Evolutionary conservation across 2,113 vertebrate genomes (phyloP), one percentile per base, ranked within the genome.

Genomic region (Manacus vitellinus): DNA sequence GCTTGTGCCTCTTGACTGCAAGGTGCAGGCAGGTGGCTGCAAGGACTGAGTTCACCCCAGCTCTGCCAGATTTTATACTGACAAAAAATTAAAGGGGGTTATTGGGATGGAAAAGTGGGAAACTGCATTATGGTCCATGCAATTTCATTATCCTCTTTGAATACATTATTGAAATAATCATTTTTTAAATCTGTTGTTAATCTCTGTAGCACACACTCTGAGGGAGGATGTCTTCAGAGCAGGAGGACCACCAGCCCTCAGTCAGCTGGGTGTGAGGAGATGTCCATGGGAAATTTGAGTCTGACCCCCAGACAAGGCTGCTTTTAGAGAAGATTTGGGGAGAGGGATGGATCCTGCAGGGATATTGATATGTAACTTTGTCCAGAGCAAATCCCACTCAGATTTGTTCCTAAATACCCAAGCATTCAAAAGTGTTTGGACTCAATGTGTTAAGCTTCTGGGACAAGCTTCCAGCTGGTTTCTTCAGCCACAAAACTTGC

Each of bases 101-200:
- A 46, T 63, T 49, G 55, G 56, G 47, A 74, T 49, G 66, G 56
- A 39, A 85, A 93, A 80, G 56, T 14, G 35, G 33, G 15, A 61
- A 92, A 76, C 16, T 67, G 54, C 74, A 75, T 89, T 89, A 82
- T 9, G 14, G 30, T 25, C 72, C 6, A 1, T 78, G 49, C 72
- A 70, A 76, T 84, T 68, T 74, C 76, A 33, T 87, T 87, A 81
- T 94, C 33, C 23, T 93, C 54, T 88, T 94, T 72, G 4, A 14
- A 74, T 33, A 56, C 20, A 15, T 39, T 73, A 58, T 88, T 90
- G 51, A 61, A 81, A 68, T 56, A 92, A 73, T n/a, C 15, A 25
- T 62, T 77, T 52, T 31, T 28, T 15, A 27, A 33, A 8, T 75
- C 90, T 52, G 15, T 96, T 94, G 91, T 94, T 76, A 35, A 71